A percentile compares a stretch with the other conserved stretches of the same genome.
Evolutionary conservation across 2,797 vertebrate genomes (phyloP).

Genomic region (Halcyon leucocephala): DNA sequence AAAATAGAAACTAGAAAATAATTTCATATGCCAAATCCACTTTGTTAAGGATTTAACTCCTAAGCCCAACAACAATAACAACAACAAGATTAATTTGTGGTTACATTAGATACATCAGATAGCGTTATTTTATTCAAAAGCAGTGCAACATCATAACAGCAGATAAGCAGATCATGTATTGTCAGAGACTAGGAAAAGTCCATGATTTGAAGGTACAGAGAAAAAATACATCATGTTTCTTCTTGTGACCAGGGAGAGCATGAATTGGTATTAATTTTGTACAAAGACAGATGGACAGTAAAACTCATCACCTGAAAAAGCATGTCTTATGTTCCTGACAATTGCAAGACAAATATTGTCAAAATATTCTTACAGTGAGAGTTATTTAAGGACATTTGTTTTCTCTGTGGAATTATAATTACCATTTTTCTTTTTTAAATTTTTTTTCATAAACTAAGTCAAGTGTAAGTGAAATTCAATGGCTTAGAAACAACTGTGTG

Average conservation of each 20-base stretch:
- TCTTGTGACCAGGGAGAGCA: not conserved
- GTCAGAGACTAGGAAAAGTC: not conserved
- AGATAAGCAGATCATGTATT: not conserved
- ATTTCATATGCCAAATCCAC: not conserved
- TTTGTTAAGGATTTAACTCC: slow-evolving; percentile 27
- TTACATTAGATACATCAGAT: not conserved
- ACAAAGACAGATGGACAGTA: not conserved
- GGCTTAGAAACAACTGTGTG: not conserved
- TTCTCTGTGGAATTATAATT: not conserved
- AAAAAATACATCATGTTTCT: not conserved
- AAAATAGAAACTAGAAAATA: not conserved
- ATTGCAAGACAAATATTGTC: not conserved
- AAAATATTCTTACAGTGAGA: not conserved
- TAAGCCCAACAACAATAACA: not conserved
- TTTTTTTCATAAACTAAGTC: not conserved
- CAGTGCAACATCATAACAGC: not conserved
- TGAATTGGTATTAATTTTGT: not conserved
- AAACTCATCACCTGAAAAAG: not conserved
- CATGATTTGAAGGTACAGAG: not conserved
- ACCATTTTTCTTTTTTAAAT: not conserved
- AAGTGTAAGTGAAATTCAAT: not conserved
- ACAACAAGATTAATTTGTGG: not conserved
- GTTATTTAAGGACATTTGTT: not conserved
- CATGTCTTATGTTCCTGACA: not conserved
- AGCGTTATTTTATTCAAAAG: slow-evolving; percentile 2